Evolutionary conservation across 2,797 vertebrate genomes (phyloP).

Genomic region (Eospalax fontanierii): DNA sequence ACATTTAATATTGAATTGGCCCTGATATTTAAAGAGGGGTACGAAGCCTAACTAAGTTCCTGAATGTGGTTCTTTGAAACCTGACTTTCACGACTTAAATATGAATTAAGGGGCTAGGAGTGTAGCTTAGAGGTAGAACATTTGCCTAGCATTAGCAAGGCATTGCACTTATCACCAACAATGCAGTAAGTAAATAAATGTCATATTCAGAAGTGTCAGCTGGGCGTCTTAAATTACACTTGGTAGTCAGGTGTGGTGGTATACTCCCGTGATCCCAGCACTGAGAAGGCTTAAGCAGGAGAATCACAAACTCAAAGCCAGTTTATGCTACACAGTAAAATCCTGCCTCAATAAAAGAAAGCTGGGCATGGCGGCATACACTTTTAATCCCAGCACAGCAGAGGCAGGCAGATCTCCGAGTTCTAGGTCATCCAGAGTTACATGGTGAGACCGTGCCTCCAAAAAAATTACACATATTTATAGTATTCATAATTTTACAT

Average conservation of each 20-base stretch:
- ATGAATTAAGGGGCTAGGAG: background rate
- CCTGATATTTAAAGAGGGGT: background rate
- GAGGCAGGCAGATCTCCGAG: too few relatives aligned
- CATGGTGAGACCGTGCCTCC: too few relatives aligned
- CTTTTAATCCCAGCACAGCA: background rate
- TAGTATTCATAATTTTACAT: background rate
- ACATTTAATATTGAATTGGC: background rate
- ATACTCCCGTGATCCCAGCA: background rate
- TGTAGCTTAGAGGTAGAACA: background rate
- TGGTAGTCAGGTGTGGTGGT: background rate
- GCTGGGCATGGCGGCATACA: too few relatives aligned
- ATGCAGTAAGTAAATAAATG: background rate
- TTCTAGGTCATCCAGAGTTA: too few relatives aligned
- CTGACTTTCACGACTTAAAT: constrained; percentile 51
- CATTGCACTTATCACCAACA: background rate
- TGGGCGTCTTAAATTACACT: constrained; percentile 32
- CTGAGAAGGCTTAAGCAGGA: background rate
- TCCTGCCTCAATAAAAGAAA: background rate
- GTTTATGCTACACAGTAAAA: background rate
- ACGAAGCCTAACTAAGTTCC: constrained; percentile 3
- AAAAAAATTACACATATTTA: background rate
- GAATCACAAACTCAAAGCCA: background rate
- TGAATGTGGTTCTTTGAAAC: constrained; percentile 28
- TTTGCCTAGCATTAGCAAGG: background rate
- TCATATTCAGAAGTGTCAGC: background rate